phyloP scores from a whole-genome alignment of 2,797 vertebrate species.

The Enteromius anoplus region DNA sequence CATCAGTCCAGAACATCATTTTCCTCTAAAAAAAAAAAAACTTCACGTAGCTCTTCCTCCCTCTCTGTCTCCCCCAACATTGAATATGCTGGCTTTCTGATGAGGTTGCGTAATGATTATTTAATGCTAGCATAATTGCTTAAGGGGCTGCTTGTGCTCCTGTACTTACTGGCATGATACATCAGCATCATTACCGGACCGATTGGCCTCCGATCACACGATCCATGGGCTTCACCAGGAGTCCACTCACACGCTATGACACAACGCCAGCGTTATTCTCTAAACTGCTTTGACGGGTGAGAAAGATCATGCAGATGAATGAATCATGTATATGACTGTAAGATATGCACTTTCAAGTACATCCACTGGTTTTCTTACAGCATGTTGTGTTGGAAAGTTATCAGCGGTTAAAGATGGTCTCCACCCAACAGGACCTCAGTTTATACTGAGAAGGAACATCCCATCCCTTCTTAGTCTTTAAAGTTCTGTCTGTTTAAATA shows the following conservation, averaged over 20 bases:
- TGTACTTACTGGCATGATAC: conserved; percentile 60
- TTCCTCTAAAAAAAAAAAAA: conserved; percentile 53
- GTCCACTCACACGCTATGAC: conserved; percentile 26
- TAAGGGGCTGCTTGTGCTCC: conserved; percentile 58
- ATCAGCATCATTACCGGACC: conserved; percentile 45
- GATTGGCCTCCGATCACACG: conserved; percentile 39
- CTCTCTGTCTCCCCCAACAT: conserved; percentile 38
- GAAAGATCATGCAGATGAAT: conserved; percentile 59
- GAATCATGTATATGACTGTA: conserved; percentile 68
- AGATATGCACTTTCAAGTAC: conserved; percentile 70
- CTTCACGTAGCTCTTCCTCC: conserved; percentile 45
- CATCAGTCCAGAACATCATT: conserved; percentile 50
- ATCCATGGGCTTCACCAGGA: conserved; percentile 36
- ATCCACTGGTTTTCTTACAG: conserved; percentile 47
- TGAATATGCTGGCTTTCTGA: conserved; percentile 61
- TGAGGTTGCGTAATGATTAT: conserved; percentile 65
- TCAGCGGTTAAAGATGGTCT: conserved; percentile 44
- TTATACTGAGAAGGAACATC: conserved; percentile 23
- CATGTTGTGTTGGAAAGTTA: conserved; percentile 14
- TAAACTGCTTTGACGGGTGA: conserved; percentile 26
- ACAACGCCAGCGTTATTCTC: conserved; percentile 19
- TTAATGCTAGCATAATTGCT: conserved; percentile 67
- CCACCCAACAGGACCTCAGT: conserved; percentile 17
- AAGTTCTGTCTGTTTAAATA: conserved; percentile 39
- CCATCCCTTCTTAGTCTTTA: not conserved